Evolutionary conservation across 2,888 invertebrate genomes (phyloP).

Genomic region (Halictus ligatus): DNA sequence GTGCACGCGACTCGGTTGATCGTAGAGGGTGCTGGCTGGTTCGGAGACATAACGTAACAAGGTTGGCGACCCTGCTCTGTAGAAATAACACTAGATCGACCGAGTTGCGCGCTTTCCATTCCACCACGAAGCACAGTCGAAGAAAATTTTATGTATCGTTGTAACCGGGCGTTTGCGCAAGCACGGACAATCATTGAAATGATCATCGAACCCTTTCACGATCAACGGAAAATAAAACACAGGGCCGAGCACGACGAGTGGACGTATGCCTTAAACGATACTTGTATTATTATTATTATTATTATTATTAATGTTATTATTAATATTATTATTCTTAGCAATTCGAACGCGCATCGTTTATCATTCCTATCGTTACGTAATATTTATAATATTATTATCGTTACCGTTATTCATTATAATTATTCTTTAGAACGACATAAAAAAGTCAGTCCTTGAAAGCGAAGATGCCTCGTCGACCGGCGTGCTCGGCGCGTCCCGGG

Average conservation of each 20-base stretch:
- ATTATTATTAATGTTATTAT: slow-evolving; percentile 41
- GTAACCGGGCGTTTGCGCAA: not conserved
- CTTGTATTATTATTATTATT: slow-evolving; percentile 36
- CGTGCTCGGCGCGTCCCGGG: slow-evolving; percentile 32
- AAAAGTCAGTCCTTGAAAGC: slow-evolving; percentile 58
- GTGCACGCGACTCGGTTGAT: slow-evolving; percentile 14
- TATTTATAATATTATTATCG: slow-evolving; percentile 53
- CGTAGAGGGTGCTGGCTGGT: not conserved
- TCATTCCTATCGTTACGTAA: slow-evolving; percentile 44
- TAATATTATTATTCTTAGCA: slow-evolving; percentile 47
- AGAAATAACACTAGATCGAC: not conserved
- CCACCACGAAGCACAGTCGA: slow-evolving; percentile 4
- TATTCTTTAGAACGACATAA: slow-evolving; percentile 54
- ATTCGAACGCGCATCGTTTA: slow-evolving; percentile 55
- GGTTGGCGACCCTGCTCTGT: not conserved
- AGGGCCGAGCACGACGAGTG: slow-evolving; percentile 45
- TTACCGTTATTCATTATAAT: slow-evolving; percentile 48
- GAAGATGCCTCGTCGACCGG: slow-evolving; percentile 29
- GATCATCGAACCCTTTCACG: slow-evolving; percentile 9
- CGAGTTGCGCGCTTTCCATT: not conserved
- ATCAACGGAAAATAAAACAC: slow-evolving; percentile 7
- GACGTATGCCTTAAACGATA: slow-evolving; percentile 45
- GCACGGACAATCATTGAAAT: slow-evolving; percentile 14
- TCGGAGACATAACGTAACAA: not conserved
- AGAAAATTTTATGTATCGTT: slow-evolving; percentile 29